Evolutionary conservation across 2,797 vertebrate genomes (phyloP).

Genomic region (Myotis myotis): DNA sequence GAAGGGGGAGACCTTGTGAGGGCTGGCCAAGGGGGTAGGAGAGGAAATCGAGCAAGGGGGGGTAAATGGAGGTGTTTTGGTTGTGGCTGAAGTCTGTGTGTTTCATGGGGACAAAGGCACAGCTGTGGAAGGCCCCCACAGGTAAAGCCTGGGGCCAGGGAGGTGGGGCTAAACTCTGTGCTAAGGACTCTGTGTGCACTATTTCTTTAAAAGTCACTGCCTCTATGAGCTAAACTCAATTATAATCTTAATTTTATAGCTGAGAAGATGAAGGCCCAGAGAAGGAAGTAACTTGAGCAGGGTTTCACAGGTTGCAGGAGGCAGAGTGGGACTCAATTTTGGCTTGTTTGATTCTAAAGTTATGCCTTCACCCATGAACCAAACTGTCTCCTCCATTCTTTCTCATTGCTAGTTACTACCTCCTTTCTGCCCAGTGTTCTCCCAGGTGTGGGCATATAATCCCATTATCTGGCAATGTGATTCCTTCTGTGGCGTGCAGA

Average conservation of each 20-base stretch:
- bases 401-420: neutral
- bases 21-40: neutral
- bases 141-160: neutral
- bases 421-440: neutral
- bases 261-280: neutral
- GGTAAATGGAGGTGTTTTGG: neutral
- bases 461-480: neutral
- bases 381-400: neutral
- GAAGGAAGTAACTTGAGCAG: neutral
- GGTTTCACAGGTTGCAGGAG: rapidly evolving
- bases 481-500: neutral
- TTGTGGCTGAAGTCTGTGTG: neutral
- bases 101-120: neutral
- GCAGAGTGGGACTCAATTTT: neutral
- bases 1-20: neutral
- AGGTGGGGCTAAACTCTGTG: neutral
- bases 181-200: neutral
- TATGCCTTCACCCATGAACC: neutral
- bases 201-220: neutral
- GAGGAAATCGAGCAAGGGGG: neutral
- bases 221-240: neutral
- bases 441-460: neutral
- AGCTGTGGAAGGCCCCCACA: too few species aligned
- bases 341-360: neutral
- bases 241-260: neutral